Evolutionary conservation across 2,888 invertebrate species (phyloP), one percentile per base, ranked within the genome.

Genomic region (Scaptodrosophila latifasciaeformis): DNA sequence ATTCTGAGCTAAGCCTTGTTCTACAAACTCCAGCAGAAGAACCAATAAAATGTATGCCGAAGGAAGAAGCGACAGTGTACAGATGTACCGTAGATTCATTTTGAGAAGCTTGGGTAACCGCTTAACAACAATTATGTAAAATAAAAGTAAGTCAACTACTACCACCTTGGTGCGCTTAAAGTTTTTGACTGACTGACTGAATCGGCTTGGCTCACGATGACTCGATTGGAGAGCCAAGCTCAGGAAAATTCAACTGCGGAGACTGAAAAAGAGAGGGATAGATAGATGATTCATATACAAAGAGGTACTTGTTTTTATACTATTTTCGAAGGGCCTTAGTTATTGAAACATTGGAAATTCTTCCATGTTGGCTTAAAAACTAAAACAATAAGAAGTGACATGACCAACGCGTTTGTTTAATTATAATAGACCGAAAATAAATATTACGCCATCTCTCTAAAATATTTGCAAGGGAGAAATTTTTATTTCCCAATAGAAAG

Each of bases 41-140:
- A 84, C 71, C 39, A 85, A 65, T 47, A 86, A 55, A 51, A 85
- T 82, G 51, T 78, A 84, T 2, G 84, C 54, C 12, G 82, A 78
- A 37, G 85, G 84, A 47, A 85, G 62, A 35, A 84, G 55, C 27
- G 85, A 78, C 37, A 84, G 42, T 2, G 83, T 81, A 45, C 84
- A 67, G 47, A 83, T 59, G 53, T 81, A 68, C 10, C 74, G 70
- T 10, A 85, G 54, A 64, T 80, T 84, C 85, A 85, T 85, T 43
- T 44, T 53, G 34, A 18, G 19, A 13, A 35, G 15, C 35, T 4
- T 4, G 3, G 3, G 15, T 4, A 35, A 35, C 4, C 53, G 39
- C 45, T 34, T 35, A 47, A 53, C 44, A 62, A 62, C 12, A 40
- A 17, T 17, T 13, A n/a, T n/a, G n/a, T n/a, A n/a, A n/a, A n/a